phyloP scores from a whole-genome alignment of 2,888 invertebrate species.

The Drosophila testacea region DNA sequence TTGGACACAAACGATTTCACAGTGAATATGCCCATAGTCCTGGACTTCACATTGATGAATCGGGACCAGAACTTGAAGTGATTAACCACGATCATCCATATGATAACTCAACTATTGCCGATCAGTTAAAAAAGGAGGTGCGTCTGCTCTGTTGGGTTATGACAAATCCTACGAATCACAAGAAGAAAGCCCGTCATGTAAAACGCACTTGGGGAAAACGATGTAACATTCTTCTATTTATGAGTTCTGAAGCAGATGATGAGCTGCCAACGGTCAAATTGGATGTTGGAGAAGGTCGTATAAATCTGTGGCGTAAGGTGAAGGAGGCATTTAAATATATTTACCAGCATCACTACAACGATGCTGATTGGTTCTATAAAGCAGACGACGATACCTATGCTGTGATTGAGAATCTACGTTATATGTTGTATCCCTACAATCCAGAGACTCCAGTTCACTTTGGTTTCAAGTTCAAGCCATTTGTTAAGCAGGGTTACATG shows the following conservation, averaged over 20 bases:
- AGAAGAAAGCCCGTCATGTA: conserved; percentile 94
- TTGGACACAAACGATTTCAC: neutral
- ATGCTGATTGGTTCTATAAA: conserved; percentile 98
- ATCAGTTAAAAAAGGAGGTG: conserved; percentile 90
- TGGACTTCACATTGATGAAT: neutral
- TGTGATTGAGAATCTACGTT: conserved; percentile 96
- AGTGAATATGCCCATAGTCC: neutral
- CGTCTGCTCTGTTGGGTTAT: conserved; percentile 97
- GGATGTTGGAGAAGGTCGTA: conserved; percentile 93
- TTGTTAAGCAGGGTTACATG: conserved; percentile 90
- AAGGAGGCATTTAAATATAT: conserved; percentile 95
- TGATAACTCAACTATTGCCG: conserved; percentile 89
- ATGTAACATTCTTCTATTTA: conserved; percentile 93
- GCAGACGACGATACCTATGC: conserved; percentile 99
- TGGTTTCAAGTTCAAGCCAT: conserved; percentile 94
- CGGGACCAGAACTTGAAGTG: neutral
- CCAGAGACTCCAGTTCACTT: conserved; percentile 92
- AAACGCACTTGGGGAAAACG: conserved; percentile 97
- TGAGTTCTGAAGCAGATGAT: conserved; percentile 91
- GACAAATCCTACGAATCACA: conserved; percentile 95
- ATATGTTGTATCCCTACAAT: conserved; percentile 91
- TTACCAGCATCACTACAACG: conserved; percentile 91
- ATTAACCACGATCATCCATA: conserved; percentile 37
- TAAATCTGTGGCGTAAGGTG: conserved; percentile 97
- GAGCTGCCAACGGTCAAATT: conserved; percentile 92